Base-by-base conservation (phyloP, 2,888 invertebrate species). In the Perizoma affinitatum region DNA sequence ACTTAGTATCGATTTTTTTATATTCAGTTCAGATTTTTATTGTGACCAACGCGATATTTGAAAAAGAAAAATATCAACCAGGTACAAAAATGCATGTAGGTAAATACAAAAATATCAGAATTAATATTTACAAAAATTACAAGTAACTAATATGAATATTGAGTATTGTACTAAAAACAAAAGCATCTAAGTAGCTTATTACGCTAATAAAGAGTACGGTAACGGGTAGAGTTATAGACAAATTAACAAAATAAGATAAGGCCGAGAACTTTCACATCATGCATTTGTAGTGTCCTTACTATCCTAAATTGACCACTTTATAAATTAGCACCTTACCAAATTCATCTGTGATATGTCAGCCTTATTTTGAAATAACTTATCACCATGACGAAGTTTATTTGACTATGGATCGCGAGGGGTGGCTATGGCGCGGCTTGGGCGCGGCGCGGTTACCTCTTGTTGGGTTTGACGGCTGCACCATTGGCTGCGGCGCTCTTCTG, bases 401-500 rank as follows among this genome's bases (percentile, higher is more conserved):
- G 88, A 90, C 88, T 89, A 88, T 83, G 73, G 22, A 82, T 75
- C 74, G 74, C 61, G 70, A 49, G 47, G 54, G 65, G 64, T 65
- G 66, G 48, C 38, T 22, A 22, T 22, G 22, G 22, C 22, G 22
- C 22, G 22, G 22, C 22, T 38, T 38, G 38, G 48, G 35, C 56
- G 56, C 42, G 70, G 66, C 58, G 75, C 76, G 79, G 89, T 91
- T 93, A 93, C 87, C 93, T 89, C 82, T 93, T 93, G 68, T 80
- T 88, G 66, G 93, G 90, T 71, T 94, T 94, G 68, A 77, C 82
- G 58, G 94, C 92, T 50, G 94, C 92, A 53, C 95, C 95, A 71
- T 95, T 95, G 58, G 94, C 94, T 5, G 94, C 94, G 22, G 94
- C 95, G 75, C 94, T 95, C 85, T 97, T 96, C 86, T 97, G 97